phyloP scores from a whole-genome alignment of 2,113 vertebrate genomes.

The Chunga burmeisteri region DNA sequence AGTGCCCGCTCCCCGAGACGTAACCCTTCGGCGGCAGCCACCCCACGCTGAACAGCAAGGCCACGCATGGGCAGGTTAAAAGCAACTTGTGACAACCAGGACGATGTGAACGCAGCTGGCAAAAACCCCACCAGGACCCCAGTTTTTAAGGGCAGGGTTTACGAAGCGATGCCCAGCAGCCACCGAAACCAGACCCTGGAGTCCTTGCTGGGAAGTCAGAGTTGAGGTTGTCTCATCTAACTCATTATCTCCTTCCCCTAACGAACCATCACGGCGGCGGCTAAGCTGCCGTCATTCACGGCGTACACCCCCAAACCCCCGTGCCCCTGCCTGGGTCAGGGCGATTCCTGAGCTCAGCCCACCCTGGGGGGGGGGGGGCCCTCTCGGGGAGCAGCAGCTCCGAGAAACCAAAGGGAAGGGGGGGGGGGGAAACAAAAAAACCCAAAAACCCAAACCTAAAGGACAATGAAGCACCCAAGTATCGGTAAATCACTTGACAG shows the following conservation, averaged over 20 bases:
- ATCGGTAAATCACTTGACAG: not conserved
- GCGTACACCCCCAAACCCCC: not conserved
- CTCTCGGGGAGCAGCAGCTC: not conserved
- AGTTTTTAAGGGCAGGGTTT: not conserved
- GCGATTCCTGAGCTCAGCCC: not conserved
- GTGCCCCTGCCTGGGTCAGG: accelerated
- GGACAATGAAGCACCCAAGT: not conserved
- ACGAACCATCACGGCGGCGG: not conserved
- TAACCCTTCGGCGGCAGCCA: accelerated
- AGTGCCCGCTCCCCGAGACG: accelerated
- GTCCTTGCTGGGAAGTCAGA: not conserved
- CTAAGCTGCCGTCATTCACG: not conserved
- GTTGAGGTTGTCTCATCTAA: not conserved
- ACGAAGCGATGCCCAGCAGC: accelerated
- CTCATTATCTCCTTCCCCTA: not conserved
- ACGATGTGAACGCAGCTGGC: accelerated
- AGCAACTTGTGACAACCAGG: accelerated
- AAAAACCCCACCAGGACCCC: not conserved
- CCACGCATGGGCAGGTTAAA: not conserved
- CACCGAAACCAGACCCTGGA: not conserved
- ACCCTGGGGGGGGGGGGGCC: too few species aligned
- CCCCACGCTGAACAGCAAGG: not conserved
- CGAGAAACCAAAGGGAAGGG: not conserved
- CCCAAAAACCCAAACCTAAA: not conserved
- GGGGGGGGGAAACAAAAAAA: not conserved